Evolutionary conservation across 2,797 vertebrate species (phyloP).

Genomic region (Phaenicophaeus curvirostris): DNA sequence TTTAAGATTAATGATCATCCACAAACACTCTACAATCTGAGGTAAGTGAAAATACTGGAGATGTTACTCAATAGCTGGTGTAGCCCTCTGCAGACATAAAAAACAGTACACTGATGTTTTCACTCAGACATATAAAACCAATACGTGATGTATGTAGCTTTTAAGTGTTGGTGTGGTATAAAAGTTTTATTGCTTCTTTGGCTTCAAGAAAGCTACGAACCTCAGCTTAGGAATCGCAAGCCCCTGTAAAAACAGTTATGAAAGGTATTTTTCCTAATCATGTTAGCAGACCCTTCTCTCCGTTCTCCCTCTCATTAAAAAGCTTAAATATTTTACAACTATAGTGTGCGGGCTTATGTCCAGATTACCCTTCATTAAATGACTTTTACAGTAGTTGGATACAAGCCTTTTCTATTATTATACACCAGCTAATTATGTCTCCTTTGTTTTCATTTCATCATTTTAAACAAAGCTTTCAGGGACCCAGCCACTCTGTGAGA

Average conservation of each 20-base stretch:
- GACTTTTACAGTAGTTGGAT: slow-evolving; percentile 54
- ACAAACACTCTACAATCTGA: slow-evolving; percentile 8
- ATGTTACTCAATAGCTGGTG: slow-evolving; percentile 52
- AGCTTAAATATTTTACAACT: slow-evolving; percentile 41
- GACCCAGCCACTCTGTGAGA: slow-evolving; percentile 39
- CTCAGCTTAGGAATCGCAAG: slow-evolving; percentile 46
- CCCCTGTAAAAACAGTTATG: slow-evolving; percentile 47
- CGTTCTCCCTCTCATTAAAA: slow-evolving; percentile 51
- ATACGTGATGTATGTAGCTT: slow-evolving; percentile 59
- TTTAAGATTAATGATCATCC: slow-evolving; percentile 44
- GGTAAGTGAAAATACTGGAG: slow-evolving; percentile 53
- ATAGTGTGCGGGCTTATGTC: slow-evolving; percentile 34
- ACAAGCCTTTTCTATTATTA: slow-evolving; percentile 59
- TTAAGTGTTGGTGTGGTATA: slow-evolving; percentile 50
- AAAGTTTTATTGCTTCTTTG: slow-evolving; percentile 64
- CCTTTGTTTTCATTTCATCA: slow-evolving; percentile 52
- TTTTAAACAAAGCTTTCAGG: slow-evolving; percentile 73
- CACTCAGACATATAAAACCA: slow-evolving; percentile 59
- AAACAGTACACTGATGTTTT: slow-evolving; percentile 21
- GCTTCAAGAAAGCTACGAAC: slow-evolving; percentile 51
- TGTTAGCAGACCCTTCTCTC: slow-evolving; percentile 50
- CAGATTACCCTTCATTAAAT: slow-evolving; percentile 51
- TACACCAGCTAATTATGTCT: slow-evolving; percentile 36
- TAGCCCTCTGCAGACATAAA: slow-evolving; percentile 59
- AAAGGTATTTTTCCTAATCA: slow-evolving; percentile 62